These are phyloP conservation scores for Troilus luridus DNA, from an alignment of 2,888 invertebrate genomes.

Conservation along the genomic window DNA sequence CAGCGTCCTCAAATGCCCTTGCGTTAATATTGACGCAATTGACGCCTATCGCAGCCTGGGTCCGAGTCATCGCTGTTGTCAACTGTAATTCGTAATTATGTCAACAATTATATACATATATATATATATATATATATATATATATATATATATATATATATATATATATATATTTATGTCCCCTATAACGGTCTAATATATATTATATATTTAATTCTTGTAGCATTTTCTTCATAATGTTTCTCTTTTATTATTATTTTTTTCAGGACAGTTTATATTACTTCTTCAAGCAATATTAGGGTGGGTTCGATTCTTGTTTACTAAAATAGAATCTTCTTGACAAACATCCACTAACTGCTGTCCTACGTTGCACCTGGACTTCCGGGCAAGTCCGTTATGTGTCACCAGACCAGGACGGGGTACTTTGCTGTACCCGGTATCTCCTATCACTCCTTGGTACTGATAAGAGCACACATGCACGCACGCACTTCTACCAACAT, in stretches of 20 bases:
- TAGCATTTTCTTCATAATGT: no score
- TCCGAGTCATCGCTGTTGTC: background rate
- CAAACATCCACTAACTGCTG: background rate
- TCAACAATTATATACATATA: no score
- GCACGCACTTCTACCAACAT: background rate
- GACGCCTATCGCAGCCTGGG: background rate
- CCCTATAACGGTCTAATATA: no score
- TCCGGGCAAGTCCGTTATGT: background rate
- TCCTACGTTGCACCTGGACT: background rate
- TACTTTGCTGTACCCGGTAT: background rate
- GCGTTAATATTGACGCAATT: background rate
- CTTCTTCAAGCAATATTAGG: no score
- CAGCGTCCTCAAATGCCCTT: background rate
- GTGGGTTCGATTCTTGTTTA: no score
- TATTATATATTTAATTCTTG: no score
- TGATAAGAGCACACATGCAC: background rate
- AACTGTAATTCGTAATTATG: background rate
- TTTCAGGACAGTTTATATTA: no score
- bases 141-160: no score
- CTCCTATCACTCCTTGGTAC: background rate
- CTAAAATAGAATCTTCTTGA: background rate
- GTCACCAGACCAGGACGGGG: background rate
- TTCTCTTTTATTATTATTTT: no score
- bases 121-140: no score
- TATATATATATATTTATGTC: no score